Conservation (phyloP, 2,113 vertebrate genomes). For the Mandrillus leucophaeus region DNA sequence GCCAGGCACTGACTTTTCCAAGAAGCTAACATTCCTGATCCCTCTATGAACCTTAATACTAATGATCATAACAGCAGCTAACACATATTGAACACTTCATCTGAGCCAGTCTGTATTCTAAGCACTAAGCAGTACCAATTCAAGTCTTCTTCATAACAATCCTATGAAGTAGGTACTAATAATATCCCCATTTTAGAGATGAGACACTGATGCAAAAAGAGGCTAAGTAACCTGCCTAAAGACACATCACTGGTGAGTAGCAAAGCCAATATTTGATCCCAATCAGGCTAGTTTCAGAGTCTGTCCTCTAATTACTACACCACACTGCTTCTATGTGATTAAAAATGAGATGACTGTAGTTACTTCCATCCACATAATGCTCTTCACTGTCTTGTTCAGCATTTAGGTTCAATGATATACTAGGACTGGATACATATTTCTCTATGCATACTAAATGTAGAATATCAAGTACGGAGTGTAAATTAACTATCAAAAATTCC, state of each 20-base stretch:
- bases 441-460: background rate
- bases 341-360: background rate
- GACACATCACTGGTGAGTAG: background rate
- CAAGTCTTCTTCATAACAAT: background rate
- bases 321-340: background rate
- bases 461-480: background rate
- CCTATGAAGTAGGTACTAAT: background rate
- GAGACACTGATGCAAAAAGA: background rate
- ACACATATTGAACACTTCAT: background rate
- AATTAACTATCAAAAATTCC: background rate
- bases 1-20: background rate
- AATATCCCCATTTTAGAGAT: background rate
- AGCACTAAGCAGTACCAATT: background rate
- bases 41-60: background rate
- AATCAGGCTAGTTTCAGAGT: background rate
- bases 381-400: background rate
- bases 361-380: background rate
- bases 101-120: background rate
- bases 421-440: background rate
- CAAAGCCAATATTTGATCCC: background rate
- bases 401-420: background rate
- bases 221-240: background rate
- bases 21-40: background rate
- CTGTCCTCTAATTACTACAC: background rate
- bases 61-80: background rate